Percentiles rank a stretch among this genome's conserved stretches.
Conservation (phyloP, 2,797 vertebrate genomes). For the Adelosebastes latens region DNA sequence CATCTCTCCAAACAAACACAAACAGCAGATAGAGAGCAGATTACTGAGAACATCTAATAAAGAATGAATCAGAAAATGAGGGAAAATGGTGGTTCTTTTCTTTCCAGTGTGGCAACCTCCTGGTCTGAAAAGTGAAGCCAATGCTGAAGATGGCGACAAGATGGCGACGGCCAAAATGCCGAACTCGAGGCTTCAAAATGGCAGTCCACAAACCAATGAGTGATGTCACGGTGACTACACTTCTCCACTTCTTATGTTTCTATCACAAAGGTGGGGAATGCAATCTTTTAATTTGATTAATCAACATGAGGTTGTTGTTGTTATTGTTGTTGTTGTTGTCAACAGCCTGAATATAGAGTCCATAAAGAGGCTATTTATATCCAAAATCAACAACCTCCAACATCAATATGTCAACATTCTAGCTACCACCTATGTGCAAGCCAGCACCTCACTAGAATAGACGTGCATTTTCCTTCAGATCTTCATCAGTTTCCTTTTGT, state of each 20-base stretch:
- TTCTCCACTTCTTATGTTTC: neutral
- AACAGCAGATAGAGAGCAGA: neutral
- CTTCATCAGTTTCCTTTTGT: neutral
- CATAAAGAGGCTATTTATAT: neutral
- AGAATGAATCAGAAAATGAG: neutral
- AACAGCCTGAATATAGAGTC: neutral
- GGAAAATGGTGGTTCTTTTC: neutral
- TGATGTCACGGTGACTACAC: too few species aligned
- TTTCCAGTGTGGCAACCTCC: too few species aligned
- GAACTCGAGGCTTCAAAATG: too few species aligned
- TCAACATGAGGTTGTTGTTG: too few species aligned
- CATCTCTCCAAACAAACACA: neutral
- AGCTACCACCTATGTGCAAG: neutral
- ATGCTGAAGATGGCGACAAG: too few species aligned
- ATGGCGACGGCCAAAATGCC: too few species aligned
- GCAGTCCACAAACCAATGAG: too few species aligned
- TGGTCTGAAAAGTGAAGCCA: too few species aligned
- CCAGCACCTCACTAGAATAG: neutral
- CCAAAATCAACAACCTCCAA: neutral
- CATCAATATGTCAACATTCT: neutral
- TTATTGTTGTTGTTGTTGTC: neutral
- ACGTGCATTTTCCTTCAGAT: neutral
- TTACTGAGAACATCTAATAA: neutral
- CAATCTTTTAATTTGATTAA: neutral
- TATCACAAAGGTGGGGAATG: neutral